phyloP scores from a whole-genome alignment of 2,888 invertebrate genomes.

The Melipona bicolor region DNA sequence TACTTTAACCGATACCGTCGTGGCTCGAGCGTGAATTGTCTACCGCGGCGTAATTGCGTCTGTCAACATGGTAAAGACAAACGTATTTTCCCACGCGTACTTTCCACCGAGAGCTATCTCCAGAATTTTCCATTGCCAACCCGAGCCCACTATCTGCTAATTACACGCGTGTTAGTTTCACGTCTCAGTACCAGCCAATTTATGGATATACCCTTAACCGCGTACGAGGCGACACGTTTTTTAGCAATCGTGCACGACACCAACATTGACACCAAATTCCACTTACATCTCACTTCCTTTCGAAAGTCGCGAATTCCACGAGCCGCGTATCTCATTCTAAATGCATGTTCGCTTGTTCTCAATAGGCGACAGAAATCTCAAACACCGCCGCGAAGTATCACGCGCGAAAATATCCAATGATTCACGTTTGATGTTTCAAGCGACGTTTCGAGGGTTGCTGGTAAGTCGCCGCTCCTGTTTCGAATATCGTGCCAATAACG shows the following conservation, averaged over 20 bases:
- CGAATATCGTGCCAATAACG: background rate
- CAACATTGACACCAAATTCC: constrained; percentile 69
- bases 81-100: constrained; percentile 40
- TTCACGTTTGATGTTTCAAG: constrained; percentile 16
- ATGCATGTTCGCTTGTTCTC: constrained; percentile 39
- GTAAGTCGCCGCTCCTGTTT: background rate
- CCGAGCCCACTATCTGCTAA: constrained; percentile 6
- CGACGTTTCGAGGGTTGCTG: background rate
- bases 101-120: background rate
- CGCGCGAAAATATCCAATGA: constrained; percentile 13
- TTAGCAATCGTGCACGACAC: constrained; percentile 37
- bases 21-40: constrained; percentile 32
- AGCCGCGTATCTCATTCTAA: constrained; percentile 33
- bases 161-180: constrained; percentile 20
- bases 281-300: constrained; percentile 59
- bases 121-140: constrained; percentile 6
- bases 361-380: constrained; percentile 45
- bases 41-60: constrained; percentile 25
- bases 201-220: background rate
- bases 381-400: constrained; percentile 17
- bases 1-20: background rate
- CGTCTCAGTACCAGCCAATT: constrained; percentile 11
- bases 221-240: constrained; percentile 18
- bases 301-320: constrained; percentile 55
- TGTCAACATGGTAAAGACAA: constrained; percentile 31